phyloP scores from a whole-genome alignment of 1,140 invertebrate genomes.

The Meloidogyne floridensis region DNA sequence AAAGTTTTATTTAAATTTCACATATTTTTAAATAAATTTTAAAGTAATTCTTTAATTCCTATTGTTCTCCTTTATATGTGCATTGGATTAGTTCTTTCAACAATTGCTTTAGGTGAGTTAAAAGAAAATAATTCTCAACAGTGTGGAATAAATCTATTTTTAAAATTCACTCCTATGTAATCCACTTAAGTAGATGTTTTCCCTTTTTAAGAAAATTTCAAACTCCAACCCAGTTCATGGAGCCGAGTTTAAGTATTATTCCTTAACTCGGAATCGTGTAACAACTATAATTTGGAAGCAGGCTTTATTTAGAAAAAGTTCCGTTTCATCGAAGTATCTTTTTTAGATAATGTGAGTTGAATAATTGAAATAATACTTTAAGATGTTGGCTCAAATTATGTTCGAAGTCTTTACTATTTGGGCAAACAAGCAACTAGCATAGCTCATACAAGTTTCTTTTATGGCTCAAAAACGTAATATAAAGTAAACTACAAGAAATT shows the following conservation, averaged over 20 bases:
- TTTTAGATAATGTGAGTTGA: background rate
- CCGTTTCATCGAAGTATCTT: too few relatives aligned
- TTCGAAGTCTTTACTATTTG: slow-evolving; percentile 48
- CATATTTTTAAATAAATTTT: slow-evolving; percentile 12
- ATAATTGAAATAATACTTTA: background rate
- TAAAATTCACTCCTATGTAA: too few relatives aligned
- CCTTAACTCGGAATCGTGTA: too few relatives aligned
- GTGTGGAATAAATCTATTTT: too few relatives aligned
- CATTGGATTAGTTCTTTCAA: slow-evolving; percentile 47
- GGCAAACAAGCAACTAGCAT: slow-evolving; percentile 41
- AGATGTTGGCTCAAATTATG: slow-evolving; percentile 49
- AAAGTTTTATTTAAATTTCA: slow-evolving; percentile 31
- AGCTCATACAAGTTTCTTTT: slow-evolving; percentile 46
- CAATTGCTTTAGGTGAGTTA: slow-evolving; percentile 47
- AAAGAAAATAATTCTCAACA: background rate
- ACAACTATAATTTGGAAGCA: too few relatives aligned
- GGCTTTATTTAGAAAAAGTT: too few relatives aligned
- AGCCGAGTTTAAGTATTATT: too few relatives aligned
- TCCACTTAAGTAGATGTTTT: too few relatives aligned
- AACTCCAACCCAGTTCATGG: too few relatives aligned
- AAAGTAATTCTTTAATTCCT: slow-evolving; percentile 46
- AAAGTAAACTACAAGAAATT: background rate
- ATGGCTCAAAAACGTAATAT: slow-evolving; percentile 47
- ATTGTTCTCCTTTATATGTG: slow-evolving; percentile 53
- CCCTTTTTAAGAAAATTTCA: too few relatives aligned